These are phyloP conservation scores for Drosophila kokeensis DNA, from an alignment of 2,888 invertebrate species.

Conservation along the genomic window DNA sequence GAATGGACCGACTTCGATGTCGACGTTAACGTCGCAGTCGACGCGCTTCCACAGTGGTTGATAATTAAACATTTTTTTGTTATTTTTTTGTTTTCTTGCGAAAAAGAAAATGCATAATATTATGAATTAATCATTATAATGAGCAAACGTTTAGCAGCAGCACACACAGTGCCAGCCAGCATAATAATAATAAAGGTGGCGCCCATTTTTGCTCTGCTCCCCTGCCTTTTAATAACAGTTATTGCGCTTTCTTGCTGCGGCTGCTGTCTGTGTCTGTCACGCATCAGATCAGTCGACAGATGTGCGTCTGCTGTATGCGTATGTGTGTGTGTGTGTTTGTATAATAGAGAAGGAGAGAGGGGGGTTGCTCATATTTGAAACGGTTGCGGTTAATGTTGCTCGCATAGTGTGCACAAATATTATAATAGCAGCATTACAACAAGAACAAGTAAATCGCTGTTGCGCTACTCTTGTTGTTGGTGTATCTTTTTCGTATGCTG, in stretches of 20 bases:
- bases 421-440: slow-evolving; percentile 29
- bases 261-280: slow-evolving; percentile 46
- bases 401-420: slow-evolving; percentile 17
- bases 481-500: slow-evolving; percentile 42
- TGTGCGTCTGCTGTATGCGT: slow-evolving; percentile 17
- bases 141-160: slow-evolving; percentile 63
- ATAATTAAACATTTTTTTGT: slow-evolving; percentile 57
- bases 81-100: slow-evolving; percentile 21
- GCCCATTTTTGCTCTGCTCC: slow-evolving; percentile 23
- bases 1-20: slow-evolving; percentile 52
- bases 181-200: slow-evolving; percentile 46
- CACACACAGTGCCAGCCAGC: slow-evolving; percentile 27
- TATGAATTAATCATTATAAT: slow-evolving; percentile 72
- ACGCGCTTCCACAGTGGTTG: slow-evolving; percentile 62
- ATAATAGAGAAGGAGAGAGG: not conserved
- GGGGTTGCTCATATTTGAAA: not conserved
- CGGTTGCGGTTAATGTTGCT: slow-evolving; percentile 9
- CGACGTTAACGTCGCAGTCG: slow-evolving; percentile 23
- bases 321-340: not conserved
- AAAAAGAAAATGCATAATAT: slow-evolving; percentile 59
- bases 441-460: slow-evolving; percentile 14
- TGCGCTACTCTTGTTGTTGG: slow-evolving; percentile 14
- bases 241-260: slow-evolving; percentile 56
- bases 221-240: slow-evolving; percentile 65
- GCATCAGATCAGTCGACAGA: slow-evolving; percentile 57